A percentile compares a stretch with the other conserved stretches of the same genome.
phyloP scores from a whole-genome alignment of 2,888 invertebrate genomes.

The Euzetes globulus region DNA sequence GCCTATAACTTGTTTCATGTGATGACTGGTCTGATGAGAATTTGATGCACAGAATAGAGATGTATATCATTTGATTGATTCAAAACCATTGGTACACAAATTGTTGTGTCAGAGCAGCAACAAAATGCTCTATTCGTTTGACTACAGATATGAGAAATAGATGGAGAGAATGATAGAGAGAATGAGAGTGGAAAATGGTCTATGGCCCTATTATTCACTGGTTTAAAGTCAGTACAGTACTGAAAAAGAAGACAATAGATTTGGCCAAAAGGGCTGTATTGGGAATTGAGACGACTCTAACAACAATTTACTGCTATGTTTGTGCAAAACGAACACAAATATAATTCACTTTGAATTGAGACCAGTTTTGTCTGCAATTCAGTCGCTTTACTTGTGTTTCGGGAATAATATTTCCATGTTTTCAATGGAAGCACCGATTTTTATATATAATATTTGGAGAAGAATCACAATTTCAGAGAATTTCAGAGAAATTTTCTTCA shows the following conservation, averaged over 20 bases:
- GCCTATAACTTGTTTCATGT: not conserved
- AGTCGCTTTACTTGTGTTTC: not conserved
- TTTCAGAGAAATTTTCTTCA: too few species aligned
- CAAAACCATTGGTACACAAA: not conserved
- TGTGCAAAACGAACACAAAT: slow-evolving; percentile 1
- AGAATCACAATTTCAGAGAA: not conserved
- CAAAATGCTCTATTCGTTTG: not conserved
- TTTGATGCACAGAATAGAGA: slow-evolving; percentile 4
- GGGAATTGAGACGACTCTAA: slow-evolving; percentile 12
- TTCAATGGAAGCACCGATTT: not conserved
- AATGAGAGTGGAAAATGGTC: not conserved
- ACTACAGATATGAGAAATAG: not conserved
- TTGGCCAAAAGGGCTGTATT: not conserved
- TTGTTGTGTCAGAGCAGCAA: too few species aligned
- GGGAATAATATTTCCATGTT: slow-evolving; percentile 4
- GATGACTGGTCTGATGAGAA: not conserved
- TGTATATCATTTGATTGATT: not conserved
- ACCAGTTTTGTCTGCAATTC: not conserved
- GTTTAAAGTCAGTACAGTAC: not conserved
- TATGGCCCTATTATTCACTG: not conserved
- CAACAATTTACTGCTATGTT: slow-evolving; percentile 4
- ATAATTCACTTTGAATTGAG: slow-evolving; percentile 19
- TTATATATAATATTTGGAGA: not conserved
- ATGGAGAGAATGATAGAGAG: not conserved
- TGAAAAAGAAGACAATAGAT: slow-evolving; percentile 13